Evolutionary conservation across 2,797 vertebrate genomes (phyloP), one percentile per base, ranked within the genome.

Genomic region (Telmatherina bonti): DNA sequence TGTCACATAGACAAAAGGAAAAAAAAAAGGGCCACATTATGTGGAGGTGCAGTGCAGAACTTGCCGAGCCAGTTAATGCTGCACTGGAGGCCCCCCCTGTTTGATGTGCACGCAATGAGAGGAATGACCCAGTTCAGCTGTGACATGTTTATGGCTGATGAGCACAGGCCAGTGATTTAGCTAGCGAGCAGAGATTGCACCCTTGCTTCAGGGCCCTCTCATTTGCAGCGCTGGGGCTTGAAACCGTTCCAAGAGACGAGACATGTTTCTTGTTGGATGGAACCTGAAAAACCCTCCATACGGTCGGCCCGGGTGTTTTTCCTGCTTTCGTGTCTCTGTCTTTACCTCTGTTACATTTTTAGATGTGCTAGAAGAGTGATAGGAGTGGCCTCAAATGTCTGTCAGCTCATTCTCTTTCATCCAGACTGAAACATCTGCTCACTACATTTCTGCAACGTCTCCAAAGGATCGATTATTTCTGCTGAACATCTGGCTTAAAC

Each of bases 121-220:
- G 76, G 77, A 35, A 67, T 93, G 93, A 93, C 93, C 93, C 89
- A 94, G 84, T 93, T 94, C 79, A 52, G 65, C 81, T 55, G 65
- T 87, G 87, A 92, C 88, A 89, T 91, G 92, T 91, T 93, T 92
- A 91, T 84, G 79, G 88, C 82, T 73, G 88, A 91, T 90, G 91
- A 90, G 87, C 89, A 90, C 86, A 92, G 91, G 86, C 87, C 86
- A 87, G 87, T 83, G 87, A 90, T 91, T 93, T 90, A 47, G 82
- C 80, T 63, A 58, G 87, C 78, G 85, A 58, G 87, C 78, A 86
- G 87, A 92, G 88, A 93, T 89, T 87, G 84, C 79, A 89, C 71
- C 80, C 85, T 90, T 82, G 84, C 89, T 91, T 73, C 79, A 69
- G 90, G 91, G 88, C 86, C 84, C 84, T 86, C 86, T 93, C 89